These are phyloP conservation scores for Xestia sexstrigata DNA, from an alignment of 2,888 invertebrate species.

Conservation along the genomic window DNA sequence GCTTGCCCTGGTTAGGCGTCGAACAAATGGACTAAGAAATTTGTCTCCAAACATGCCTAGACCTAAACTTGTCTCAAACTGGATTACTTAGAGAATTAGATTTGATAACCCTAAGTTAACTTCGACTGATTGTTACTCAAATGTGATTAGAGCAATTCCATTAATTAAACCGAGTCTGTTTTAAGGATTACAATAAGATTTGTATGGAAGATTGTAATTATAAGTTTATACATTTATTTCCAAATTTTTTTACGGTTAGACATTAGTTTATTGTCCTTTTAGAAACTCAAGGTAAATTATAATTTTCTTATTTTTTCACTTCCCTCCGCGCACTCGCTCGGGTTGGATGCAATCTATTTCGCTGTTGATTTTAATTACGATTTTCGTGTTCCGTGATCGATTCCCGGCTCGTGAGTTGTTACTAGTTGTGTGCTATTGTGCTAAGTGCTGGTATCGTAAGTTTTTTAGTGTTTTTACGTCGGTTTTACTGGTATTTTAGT, in stretches of 20 bases:
- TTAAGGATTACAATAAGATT: not conserved
- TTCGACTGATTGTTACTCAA: constrained; percentile 23
- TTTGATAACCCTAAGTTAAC: constrained; percentile 23
- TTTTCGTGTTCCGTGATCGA: too few species aligned
- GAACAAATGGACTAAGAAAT: constrained; percentile 10
- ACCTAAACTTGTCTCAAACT: constrained; percentile 16
- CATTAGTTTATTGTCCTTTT: not conserved
- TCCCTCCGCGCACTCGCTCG: too few species aligned
- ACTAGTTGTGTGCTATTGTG: too few species aligned
- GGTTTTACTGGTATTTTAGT: too few species aligned
- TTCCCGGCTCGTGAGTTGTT: too few species aligned
- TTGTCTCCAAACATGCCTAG: constrained; percentile 27
- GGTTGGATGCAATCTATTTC: too few species aligned
- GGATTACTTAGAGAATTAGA: constrained; percentile 38
- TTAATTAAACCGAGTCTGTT: not conserved
- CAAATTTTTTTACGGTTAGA: not conserved
- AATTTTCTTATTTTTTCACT: too few species aligned
- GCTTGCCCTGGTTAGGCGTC: too few species aligned
- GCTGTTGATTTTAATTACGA: too few species aligned
- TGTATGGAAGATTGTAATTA: too few species aligned
- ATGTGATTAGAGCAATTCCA: constrained; percentile 29
- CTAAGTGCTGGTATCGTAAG: too few species aligned
- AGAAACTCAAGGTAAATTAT: not conserved
- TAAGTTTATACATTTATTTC: not conserved
- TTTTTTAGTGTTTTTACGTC: too few species aligned